A percentile compares a stretch with the other conserved stretches of the same genome.
phyloP scores from a whole-genome alignment of 2,797 vertebrate genomes.

The Sciurus vulgaris region DNA sequence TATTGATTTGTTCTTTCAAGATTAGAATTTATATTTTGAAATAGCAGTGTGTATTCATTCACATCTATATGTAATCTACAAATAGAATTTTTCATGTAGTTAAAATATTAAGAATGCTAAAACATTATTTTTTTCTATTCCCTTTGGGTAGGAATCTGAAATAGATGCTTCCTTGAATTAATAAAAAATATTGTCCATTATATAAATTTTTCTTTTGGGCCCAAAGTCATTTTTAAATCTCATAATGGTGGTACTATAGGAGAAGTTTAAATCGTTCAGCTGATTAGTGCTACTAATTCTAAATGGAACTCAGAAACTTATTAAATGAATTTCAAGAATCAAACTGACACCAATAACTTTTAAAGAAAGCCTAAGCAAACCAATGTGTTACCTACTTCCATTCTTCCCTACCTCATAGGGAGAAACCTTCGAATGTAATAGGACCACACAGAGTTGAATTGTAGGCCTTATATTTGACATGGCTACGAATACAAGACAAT shows the following conservation, averaged over 20 bases:
- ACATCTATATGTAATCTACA: background rate
- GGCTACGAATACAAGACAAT: background rate
- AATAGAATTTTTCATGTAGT: background rate
- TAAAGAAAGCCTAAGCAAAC: background rate
- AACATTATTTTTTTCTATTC: background rate
- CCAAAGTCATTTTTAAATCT: background rate
- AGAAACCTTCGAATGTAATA: background rate
- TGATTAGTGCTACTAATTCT: background rate
- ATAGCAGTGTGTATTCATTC: background rate
- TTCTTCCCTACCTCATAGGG: background rate
- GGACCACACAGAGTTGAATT: background rate
- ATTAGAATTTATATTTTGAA: slow-evolving; percentile 17
- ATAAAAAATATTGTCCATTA: background rate
- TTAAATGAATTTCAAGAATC: background rate
- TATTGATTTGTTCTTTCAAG: slow-evolving; percentile 1
- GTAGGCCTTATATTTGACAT: background rate
- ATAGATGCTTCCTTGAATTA: background rate
- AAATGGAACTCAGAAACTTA: background rate
- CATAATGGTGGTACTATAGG: background rate
- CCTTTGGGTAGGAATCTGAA: background rate
- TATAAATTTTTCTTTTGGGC: background rate
- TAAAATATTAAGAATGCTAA: background rate
- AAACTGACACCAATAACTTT: background rate
- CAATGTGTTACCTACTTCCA: background rate
- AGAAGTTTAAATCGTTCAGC: background rate